Conservation (phyloP, 2,888 invertebrate genomes). For the Ennomos erosarius region DNA sequence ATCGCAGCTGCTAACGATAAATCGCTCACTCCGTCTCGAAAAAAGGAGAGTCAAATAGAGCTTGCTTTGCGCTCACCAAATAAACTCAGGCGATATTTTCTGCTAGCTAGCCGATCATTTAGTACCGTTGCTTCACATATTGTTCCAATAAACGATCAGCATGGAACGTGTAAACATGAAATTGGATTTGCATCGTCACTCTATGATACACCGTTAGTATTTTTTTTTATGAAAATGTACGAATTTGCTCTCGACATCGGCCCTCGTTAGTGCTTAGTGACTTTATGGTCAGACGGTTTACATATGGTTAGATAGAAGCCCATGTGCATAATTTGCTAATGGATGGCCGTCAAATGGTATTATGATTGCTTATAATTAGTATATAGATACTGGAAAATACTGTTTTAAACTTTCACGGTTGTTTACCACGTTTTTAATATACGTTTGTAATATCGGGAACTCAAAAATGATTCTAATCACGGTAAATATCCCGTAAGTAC, state of each 20-base stretch:
- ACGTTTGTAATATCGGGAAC: no score
- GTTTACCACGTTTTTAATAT: no score
- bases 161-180: slow-evolving; percentile 49
- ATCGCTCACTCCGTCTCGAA: slow-evolving; percentile 62
- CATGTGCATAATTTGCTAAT: slow-evolving; percentile 36
- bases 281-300: slow-evolving; percentile 43
- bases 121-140: slow-evolving; percentile 58
- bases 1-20: slow-evolving; percentile 62
- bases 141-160: slow-evolving; percentile 56
- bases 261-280: slow-evolving; percentile 47
- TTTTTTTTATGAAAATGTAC: slow-evolving; percentile 47
- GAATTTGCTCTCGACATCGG: slow-evolving; percentile 43
- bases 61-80: slow-evolving; percentile 59
- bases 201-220: slow-evolving; percentile 22
- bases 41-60: slow-evolving; percentile 54
- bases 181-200: slow-evolving; percentile 53
- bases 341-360: slow-evolving; percentile 27
- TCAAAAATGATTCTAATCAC: no score
- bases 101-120: slow-evolving; percentile 59
- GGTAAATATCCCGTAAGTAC: no score
- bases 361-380: slow-evolving; percentile 19
- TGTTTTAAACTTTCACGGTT: no score
- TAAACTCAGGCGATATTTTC: slow-evolving; percentile 53
- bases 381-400: not conserved
- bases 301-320: slow-evolving; percentile 36